Base-by-base conservation (phyloP, 2,888 invertebrate genomes). In the Hemaris fuciformis region DNA sequence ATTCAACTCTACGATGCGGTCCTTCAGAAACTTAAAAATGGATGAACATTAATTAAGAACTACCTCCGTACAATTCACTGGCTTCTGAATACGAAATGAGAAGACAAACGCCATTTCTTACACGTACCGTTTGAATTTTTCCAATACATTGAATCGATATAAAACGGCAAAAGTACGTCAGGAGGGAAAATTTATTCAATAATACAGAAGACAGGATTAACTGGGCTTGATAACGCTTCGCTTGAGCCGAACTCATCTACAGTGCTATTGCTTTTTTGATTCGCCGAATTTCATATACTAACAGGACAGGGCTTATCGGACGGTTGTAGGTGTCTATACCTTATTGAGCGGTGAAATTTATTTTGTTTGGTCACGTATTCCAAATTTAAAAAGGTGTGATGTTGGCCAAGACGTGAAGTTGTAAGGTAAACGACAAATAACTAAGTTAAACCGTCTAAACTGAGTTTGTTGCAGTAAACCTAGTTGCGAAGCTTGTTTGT, bases 191-290 rank as follows among this genome's bases (percentile, higher is more conserved):
- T 88, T 86, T 88, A 88, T 88, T 88, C 86, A 86, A 87, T 88
- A 88, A 88, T 81, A 85, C 80, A 81, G 82, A 84, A 89, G 85
- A 87, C 80, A 83, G 81, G 85, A 88, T 87, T 87, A 89, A 83
- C 84, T 82, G 83, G 77, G 85, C 78, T 87, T 81, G 83, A 84
- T 87, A 87, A 87, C 86, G 87, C 84, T 84, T 75, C 80, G 75
- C 79, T 85, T 82, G 80, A 88, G 79, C 83, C 82, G 74, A 79
- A 80, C 81, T 87, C 83, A 84, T 85, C 87, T 79, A 75, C 71
- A 74, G 70, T 71, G 82, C 74, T 81, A 80, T 84, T 82, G 80
- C 81, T 80, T 85, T 84, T 84, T 87, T 80, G 80, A 83, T 80
- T 80, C 81, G 72, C 70, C 63, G 68, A 78, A 79, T 82, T 84